These are phyloP conservation scores for Poeciliopsis turneri DNA, from an alignment of 2,797 vertebrate species.

Conservation along the genomic window DNA sequence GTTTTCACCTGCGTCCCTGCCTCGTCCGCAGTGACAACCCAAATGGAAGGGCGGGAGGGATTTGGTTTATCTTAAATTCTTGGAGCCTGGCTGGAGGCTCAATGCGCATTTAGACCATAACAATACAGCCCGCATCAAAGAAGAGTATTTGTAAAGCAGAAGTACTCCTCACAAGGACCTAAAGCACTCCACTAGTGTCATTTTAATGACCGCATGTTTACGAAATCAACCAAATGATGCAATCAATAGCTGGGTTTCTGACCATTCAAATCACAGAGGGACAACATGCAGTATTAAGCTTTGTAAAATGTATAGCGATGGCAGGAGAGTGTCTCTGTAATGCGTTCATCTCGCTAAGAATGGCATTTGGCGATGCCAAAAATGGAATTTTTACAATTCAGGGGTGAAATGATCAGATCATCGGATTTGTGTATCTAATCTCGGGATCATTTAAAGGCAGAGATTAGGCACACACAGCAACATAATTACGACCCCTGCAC, in stretches of 20 bases:
- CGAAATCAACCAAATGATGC: background rate
- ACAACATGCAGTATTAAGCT: conserved; percentile 14
- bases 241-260: background rate
- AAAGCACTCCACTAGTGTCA: background rate
- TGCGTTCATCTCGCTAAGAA: conserved; percentile 63
- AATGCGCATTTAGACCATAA: conserved; percentile 48
- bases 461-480: conserved; percentile 66
- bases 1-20: conserved; percentile 66
- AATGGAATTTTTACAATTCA: conserved; percentile 59
- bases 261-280: background rate
- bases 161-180: background rate
- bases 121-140: conserved; percentile 8
- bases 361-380: conserved; percentile 62
- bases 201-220: background rate
- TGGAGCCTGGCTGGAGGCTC: conserved; percentile 50
- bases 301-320: conserved; percentile 16
- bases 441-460: conserved; percentile 69
- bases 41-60: conserved; percentile 42
- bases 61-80: conserved; percentile 78
- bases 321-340: conserved; percentile 63
- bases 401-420: conserved; percentile 74
- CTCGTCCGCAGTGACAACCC: conserved; percentile 60
- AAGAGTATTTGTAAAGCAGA: background rate
- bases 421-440: conserved; percentile 72
- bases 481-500: conserved; percentile 71